Percentiles rank a stretch among this genome's conserved stretches.
Evolutionary conservation across 2,888 invertebrate genomes (phyloP).

Genomic region (Pelosia muscerda): DNA sequence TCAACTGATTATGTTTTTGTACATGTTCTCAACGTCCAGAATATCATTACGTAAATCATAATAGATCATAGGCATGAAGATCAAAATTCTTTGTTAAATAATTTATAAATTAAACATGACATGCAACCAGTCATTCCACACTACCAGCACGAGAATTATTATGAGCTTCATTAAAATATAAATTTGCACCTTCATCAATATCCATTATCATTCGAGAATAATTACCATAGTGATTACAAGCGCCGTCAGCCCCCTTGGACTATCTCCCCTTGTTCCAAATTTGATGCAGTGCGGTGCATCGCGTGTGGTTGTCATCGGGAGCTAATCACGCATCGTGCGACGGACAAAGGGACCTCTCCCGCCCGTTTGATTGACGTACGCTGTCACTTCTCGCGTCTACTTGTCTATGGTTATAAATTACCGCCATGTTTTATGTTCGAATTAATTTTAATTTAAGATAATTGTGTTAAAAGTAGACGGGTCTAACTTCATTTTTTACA

Average conservation of each 20-base stretch:
- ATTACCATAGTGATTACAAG: slow-evolving; percentile 52
- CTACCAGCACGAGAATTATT: not conserved
- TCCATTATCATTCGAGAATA: slow-evolving; percentile 48
- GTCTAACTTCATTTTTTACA: not conserved
- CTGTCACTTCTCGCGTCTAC: slow-evolving; percentile 51
- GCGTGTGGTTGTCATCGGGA: slow-evolving; percentile 61
- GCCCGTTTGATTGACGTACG: slow-evolving; percentile 61
- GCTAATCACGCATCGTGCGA: slow-evolving; percentile 56
- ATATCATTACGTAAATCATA: not conserved
- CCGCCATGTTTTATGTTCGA: slow-evolving; percentile 29
- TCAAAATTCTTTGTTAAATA: not conserved
- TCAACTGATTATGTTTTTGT: too few relatives aligned
- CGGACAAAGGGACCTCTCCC: slow-evolving; percentile 35
- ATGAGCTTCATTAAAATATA: slow-evolving; percentile 47
- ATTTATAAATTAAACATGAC: slow-evolving; percentile 13
- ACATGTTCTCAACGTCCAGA: not conserved
- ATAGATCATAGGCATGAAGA: not conserved
- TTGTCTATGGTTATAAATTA: slow-evolving; percentile 54
- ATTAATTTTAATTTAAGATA: slow-evolving; percentile 28
- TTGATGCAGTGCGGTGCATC: slow-evolving; percentile 43
- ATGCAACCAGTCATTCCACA: slow-evolving; percentile 8
- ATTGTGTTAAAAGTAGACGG: not conserved
- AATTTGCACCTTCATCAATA: slow-evolving; percentile 50
- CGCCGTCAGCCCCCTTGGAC: slow-evolving; percentile 32
- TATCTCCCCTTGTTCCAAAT: slow-evolving; percentile 8